phyloP scores from a whole-genome alignment of 2,113 vertebrate species.

The Etheostoma cragini region DNA sequence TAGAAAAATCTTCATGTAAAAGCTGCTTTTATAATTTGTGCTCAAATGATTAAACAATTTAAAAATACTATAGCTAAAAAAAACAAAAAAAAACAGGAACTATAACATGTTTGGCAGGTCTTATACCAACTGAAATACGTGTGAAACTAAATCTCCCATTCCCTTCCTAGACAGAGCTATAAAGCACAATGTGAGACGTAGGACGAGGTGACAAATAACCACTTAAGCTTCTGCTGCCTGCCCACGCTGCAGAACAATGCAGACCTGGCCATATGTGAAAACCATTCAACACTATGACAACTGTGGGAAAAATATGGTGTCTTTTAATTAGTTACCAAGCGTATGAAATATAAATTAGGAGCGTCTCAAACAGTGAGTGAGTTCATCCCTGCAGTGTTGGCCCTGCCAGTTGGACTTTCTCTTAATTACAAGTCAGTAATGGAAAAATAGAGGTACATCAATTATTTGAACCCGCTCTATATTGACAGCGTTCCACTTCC shows the following conservation, averaged over 20 bases:
- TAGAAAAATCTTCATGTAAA: neutral
- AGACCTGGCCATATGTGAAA: conserved; percentile 56
- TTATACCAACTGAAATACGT: conserved; percentile 37
- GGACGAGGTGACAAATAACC: conserved; percentile 74
- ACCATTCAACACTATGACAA: conserved; percentile 47
- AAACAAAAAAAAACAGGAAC: conserved; percentile 8
- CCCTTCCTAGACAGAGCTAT: conserved; percentile 44
- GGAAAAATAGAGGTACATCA: neutral
- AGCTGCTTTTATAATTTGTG: neutral
- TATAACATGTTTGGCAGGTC: conserved; percentile 47
- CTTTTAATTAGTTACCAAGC: conserved; percentile 41
- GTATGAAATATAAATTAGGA: conserved; percentile 28
- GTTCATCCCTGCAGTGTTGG: neutral
- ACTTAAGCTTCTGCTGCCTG: conserved; percentile 73
- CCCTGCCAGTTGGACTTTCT: neutral
- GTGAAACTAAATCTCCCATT: conserved; percentile 46
- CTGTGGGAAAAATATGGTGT: conserved; percentile 28
- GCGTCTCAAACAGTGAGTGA: conserved; percentile 17
- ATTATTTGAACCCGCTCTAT: neutral
- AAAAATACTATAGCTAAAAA: neutral
- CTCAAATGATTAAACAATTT: neutral
- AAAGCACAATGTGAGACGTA: conserved; percentile 59
- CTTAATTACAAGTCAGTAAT: neutral
- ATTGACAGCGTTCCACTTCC: too few relatives aligned
- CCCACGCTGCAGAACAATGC: conserved; percentile 67